Evolutionary conservation across 2,888 invertebrate genomes (phyloP).

Genomic region (Dasysyrphus tricinctus): DNA sequence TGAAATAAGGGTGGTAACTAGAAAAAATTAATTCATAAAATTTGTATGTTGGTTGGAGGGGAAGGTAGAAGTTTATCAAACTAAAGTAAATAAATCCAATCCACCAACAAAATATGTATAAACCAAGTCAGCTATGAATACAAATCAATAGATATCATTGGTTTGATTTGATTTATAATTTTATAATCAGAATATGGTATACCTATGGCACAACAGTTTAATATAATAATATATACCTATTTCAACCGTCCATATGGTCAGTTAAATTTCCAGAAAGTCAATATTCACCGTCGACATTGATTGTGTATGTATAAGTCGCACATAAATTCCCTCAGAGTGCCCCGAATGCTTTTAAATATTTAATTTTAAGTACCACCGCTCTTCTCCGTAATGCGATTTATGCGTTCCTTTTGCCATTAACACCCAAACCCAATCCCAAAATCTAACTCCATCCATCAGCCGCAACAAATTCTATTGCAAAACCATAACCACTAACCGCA

Average conservation of each 20-base stretch:
- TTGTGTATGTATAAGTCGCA: not conserved
- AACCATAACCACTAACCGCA: conserved; percentile 62
- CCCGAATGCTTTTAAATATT: conserved; percentile 59
- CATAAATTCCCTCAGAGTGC: conserved; percentile 48
- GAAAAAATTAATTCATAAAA: too few species aligned
- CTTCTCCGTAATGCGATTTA: conserved; percentile 68
- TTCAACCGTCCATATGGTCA: conserved; percentile 33
- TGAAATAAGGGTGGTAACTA: too few species aligned
- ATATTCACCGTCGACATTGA: not conserved
- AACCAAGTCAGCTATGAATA: too few species aligned
- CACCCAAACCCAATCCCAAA: conserved; percentile 66
- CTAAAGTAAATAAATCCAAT: too few species aligned
- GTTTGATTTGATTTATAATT: too few species aligned
- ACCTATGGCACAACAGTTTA: too few species aligned
- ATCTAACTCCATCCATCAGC: conserved; percentile 41
- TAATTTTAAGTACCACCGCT: conserved; percentile 63
- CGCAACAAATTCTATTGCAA: conserved; percentile 70
- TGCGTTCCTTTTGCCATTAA: conserved; percentile 68
- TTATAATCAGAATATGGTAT: too few species aligned
- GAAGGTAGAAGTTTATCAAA: too few species aligned
- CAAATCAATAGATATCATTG: too few species aligned
- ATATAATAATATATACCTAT: too few species aligned
- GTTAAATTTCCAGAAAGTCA: not conserved
- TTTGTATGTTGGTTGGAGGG: too few species aligned
- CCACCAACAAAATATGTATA: too few species aligned